Percentiles rank a stretch among this genome's conserved stretches.
Evolutionary conservation across 2,888 invertebrate genomes (phyloP).

Genomic region (Lasiommata megera): DNA sequence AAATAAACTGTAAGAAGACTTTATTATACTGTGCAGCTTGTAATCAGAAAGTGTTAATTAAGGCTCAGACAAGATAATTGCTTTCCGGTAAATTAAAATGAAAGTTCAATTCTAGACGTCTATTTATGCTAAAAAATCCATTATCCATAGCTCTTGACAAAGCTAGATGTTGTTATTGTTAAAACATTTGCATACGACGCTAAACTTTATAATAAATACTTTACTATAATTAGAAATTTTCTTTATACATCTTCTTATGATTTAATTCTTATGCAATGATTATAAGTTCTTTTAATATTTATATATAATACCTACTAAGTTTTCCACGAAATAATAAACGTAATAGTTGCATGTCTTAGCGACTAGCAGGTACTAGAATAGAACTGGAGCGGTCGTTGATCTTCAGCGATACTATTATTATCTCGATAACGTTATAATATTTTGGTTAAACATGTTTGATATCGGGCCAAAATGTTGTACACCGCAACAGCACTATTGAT

Average conservation of each 20-base stretch:
- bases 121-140: background rate
- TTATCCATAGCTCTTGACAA: background rate
- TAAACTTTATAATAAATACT: background rate
- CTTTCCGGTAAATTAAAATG: conserved; percentile 3
- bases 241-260: background rate
- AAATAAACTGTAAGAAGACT: conserved; percentile 20
- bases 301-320: conserved; percentile 25
- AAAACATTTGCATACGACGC: background rate
- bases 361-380: conserved; percentile 61
- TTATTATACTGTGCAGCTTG: conserved; percentile 10
- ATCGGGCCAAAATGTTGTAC: conserved; percentile 44
- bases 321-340: conserved; percentile 48
- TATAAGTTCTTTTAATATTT: too few species aligned
- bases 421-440: conserved; percentile 62
- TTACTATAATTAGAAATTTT: background rate
- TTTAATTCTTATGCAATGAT: background rate
- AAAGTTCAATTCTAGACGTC: background rate
- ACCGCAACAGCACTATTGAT: conserved; percentile 18
- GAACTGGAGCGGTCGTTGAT: conserved; percentile 71
- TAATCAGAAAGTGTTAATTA: conserved; percentile 15
- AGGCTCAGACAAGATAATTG: conserved; percentile 15
- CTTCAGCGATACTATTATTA: conserved; percentile 58
- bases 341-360: conserved; percentile 38
- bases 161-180: background rate
- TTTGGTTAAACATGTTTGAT: conserved; percentile 57